Evolutionary conservation across 2,113 vertebrate species (phyloP).

Genomic region (Acrocephalus kingi): DNA sequence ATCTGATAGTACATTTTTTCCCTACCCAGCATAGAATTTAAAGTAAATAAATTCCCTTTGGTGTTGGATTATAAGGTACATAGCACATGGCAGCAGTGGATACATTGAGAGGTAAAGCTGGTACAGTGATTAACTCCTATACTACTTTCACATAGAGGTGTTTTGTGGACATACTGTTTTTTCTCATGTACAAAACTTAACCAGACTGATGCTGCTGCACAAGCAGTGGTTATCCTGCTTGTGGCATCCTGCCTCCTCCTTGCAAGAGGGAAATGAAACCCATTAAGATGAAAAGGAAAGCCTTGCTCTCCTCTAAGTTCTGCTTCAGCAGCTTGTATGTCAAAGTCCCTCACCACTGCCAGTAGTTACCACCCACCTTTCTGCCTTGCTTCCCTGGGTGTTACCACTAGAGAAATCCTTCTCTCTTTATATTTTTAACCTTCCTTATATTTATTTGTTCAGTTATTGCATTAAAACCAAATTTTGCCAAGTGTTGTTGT

Average conservation of each 20-base stretch:
- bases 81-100: slow-evolving; percentile 75
- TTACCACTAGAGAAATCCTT: background rate
- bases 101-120: slow-evolving; percentile 62
- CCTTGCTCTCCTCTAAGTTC: background rate
- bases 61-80: slow-evolving; percentile 71
- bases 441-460: background rate
- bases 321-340: background rate
- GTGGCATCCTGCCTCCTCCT: background rate
- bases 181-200: background rate
- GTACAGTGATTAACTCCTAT: slow-evolving; percentile 68
- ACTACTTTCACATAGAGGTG: slow-evolving; percentile 70
- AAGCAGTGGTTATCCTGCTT: slow-evolving; percentile 75
- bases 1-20: background rate
- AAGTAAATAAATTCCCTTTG: background rate
- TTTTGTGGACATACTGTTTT: slow-evolving; percentile 66
- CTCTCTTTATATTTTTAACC: background rate
- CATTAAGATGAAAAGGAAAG: background rate
- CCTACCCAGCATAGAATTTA: background rate
- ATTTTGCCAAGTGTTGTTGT: background rate
- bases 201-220: slow-evolving; percentile 80
- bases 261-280: background rate
- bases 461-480: background rate
- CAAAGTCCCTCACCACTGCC: background rate
- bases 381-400: rapidly evolving
- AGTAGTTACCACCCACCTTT: background rate